Percentiles rank a stretch among this genome's conserved stretches.
These are phyloP conservation scores for Spilogale gracilis DNA, from an alignment of 2,113 vertebrate genomes.

Conservation along the genomic window DNA sequence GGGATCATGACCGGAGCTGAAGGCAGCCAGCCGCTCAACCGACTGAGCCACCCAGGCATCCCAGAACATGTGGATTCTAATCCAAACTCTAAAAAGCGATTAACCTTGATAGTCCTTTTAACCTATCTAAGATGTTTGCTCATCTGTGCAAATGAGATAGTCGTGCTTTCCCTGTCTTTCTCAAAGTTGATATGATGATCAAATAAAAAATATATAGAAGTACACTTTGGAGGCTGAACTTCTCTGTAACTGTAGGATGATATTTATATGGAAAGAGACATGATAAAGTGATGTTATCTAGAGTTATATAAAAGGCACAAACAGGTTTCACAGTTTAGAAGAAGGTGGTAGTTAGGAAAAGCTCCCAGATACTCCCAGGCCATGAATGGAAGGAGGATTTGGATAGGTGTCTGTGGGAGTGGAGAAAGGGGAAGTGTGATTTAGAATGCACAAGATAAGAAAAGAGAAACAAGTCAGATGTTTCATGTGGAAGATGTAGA, in stretches of 20 bases:
- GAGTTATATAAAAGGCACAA: neutral
- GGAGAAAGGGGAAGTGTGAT: neutral
- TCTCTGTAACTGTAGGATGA: neutral
- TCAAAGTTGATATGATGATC: neutral
- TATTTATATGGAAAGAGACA: neutral
- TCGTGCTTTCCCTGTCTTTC: neutral
- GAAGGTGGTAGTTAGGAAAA: neutral
- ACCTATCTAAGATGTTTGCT: neutral
- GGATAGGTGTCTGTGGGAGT: neutral
- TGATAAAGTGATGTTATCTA: conserved; percentile 17
- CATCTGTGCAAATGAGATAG: conserved; percentile 25
- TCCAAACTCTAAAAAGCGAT: neutral
- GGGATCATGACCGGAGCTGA: too few species aligned
- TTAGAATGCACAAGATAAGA: neutral
- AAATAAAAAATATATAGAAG: neutral
- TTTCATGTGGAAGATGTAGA: neutral
- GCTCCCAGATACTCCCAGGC: neutral
- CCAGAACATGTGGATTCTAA: neutral
- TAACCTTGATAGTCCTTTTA: neutral
- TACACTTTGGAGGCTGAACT: neutral
- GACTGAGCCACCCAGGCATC: too few species aligned
- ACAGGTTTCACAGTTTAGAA: neutral
- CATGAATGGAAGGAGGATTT: neutral
- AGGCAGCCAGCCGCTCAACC: too few species aligned
- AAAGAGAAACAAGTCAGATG: neutral